phyloP scores from a whole-genome alignment of 2,797 vertebrate species.

The Tapera naevia region DNA sequence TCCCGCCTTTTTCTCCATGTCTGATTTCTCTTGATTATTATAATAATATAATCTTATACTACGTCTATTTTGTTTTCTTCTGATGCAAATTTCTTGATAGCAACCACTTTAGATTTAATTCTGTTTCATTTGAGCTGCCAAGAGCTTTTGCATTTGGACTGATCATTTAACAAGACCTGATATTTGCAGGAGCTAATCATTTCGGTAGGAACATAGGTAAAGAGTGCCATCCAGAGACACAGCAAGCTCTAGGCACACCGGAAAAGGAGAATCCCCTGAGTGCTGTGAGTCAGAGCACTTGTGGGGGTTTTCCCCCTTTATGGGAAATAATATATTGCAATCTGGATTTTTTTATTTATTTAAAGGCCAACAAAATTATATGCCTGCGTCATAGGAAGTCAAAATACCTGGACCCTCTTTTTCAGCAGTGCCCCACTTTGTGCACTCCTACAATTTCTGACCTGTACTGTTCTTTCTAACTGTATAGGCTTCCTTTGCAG shows the following conservation, averaged over 20 bases:
- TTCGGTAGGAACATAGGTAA: background rate
- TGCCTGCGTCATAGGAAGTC: background rate
- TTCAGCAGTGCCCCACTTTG: background rate
- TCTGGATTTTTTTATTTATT: background rate
- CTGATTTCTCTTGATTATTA: conserved; percentile 20
- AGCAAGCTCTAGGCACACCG: background rate
- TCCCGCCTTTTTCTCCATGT: background rate
- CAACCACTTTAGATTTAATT: background rate
- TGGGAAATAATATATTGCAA: background rate
- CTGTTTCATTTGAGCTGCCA: background rate
- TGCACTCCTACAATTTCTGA: background rate
- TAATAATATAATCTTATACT: background rate
- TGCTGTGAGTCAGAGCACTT: background rate
- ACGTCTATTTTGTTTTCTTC: background rate
- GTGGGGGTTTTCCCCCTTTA: background rate
- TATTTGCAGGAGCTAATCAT: background rate
- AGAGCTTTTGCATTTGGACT: background rate
- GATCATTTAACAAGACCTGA: background rate
- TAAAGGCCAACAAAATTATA: background rate
- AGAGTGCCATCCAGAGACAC: conserved; percentile 16
- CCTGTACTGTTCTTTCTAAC: background rate
- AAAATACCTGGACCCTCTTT: background rate
- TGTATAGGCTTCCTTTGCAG: background rate
- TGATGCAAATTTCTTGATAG: background rate
- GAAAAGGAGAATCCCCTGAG: background rate